phyloP scores from a whole-genome alignment of 1,140 invertebrate genomes.

The Drosophila sp. region DNA sequence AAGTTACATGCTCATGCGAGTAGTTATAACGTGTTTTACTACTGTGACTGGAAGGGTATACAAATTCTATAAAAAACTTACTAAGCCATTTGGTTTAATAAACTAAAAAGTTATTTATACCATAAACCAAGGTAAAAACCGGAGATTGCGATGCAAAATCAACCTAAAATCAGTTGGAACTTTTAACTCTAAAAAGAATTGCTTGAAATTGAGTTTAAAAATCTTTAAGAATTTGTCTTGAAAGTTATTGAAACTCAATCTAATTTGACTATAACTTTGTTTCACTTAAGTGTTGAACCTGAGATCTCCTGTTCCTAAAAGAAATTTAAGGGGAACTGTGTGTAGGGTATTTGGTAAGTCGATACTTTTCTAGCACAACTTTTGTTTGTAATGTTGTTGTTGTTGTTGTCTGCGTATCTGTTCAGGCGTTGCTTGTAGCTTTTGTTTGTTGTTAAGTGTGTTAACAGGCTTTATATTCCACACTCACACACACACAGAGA shows the following conservation, averaged over 20 bases:
- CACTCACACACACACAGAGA: slow-evolving; percentile 31
- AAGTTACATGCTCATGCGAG: slow-evolving; percentile 60
- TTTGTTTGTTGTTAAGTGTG: slow-evolving; percentile 78
- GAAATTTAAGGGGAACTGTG: not conserved
- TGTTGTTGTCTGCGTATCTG: slow-evolving; percentile 27
- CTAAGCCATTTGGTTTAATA: too few relatives aligned
- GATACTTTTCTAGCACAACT: not conserved
- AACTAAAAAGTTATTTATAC: too few relatives aligned
- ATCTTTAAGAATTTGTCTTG: too few relatives aligned
- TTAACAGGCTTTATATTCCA: slow-evolving; percentile 75
- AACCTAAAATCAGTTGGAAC: too few relatives aligned
- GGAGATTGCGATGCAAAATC: too few relatives aligned
- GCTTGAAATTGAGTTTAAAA: too few relatives aligned
- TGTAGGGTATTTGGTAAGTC: slow-evolving; percentile 2
- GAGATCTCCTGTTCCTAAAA: not conserved
- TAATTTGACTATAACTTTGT: not conserved
- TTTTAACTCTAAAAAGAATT: too few relatives aligned
- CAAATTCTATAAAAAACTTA: too few relatives aligned
- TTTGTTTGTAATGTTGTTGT: not conserved
- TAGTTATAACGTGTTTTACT: slow-evolving; percentile 35
- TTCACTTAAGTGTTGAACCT: not conserved
- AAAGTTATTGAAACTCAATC: too few relatives aligned
- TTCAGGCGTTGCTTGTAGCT: slow-evolving; percentile 57
- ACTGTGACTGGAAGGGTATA: not conserved
- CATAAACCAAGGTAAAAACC: too few relatives aligned